phyloP scores from a whole-genome alignment of 2,888 invertebrate species.

The Artemia sinica region DNA sequence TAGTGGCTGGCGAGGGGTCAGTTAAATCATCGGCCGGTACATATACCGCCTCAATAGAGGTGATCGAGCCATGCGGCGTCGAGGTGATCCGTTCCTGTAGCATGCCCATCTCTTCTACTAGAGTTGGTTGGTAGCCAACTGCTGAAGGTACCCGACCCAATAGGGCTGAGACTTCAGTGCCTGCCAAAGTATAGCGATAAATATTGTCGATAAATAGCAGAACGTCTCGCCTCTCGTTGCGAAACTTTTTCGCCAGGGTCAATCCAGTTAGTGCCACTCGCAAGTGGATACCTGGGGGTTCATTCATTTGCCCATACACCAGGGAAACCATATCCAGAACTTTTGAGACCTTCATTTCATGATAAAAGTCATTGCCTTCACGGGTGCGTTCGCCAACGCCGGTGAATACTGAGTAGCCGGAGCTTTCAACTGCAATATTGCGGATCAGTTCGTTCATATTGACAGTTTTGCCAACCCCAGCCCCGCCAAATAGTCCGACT shows the following conservation, averaged over 20 bases:
- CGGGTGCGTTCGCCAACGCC: slow-evolving; percentile 27
- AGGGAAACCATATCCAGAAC: too few relatives aligned
- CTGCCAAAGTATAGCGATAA: slow-evolving; percentile 33
- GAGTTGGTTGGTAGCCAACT: slow-evolving; percentile 30
- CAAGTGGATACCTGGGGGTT: slow-evolving; percentile 29
- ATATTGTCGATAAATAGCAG: slow-evolving; percentile 29
- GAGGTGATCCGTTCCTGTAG: slow-evolving; percentile 30
- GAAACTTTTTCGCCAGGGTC: slow-evolving; percentile 30
- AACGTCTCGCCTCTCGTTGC: slow-evolving; percentile 29
- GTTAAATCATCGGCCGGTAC: slow-evolving; percentile 30
- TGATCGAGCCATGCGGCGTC: slow-evolving; percentile 29
- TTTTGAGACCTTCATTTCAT: slow-evolving; percentile 29
- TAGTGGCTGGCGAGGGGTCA: slow-evolving; percentile 29
- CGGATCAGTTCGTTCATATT: slow-evolving; percentile 29
- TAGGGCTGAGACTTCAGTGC: slow-evolving; percentile 33
- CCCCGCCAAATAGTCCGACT: slow-evolving; percentile 30
- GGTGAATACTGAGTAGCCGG: slow-evolving; percentile 29
- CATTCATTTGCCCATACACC: slow-evolving; percentile 31
- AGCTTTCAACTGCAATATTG: slow-evolving; percentile 29
- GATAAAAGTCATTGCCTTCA: slow-evolving; percentile 30
- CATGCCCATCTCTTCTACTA: slow-evolving; percentile 29
- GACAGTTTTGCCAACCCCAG: slow-evolving; percentile 30
- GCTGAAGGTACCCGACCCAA: slow-evolving; percentile 30
- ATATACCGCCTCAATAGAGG: slow-evolving; percentile 30
- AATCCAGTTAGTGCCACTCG: slow-evolving; percentile 29